Percentiles rank a stretch among this genome's conserved stretches.
These are phyloP conservation scores for Caerostris extrusa DNA, from an alignment of 1,140 invertebrate species.

Conservation along the genomic window DNA sequence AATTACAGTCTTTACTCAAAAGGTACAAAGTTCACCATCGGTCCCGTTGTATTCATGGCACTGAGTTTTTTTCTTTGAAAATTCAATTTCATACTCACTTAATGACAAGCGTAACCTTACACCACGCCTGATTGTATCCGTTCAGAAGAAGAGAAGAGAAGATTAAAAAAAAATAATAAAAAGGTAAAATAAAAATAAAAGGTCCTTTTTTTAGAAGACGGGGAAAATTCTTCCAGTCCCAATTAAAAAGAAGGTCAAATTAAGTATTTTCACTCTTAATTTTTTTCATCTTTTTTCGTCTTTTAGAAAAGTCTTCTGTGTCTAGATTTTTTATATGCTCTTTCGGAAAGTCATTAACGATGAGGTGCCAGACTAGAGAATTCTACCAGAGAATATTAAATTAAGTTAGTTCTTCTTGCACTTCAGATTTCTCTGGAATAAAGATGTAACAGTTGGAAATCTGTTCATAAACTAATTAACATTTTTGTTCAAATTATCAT, in stretches of 20 bases:
- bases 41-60: conserved; percentile 55
- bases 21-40: conserved; percentile 63
- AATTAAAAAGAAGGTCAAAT: conserved; percentile 71
- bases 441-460: conserved; percentile 4
- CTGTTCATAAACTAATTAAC: conserved; percentile 33
- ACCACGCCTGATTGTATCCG: background rate
- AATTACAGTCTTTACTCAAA: conserved; percentile 73
- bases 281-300: background rate
- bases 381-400: conserved; percentile 36
- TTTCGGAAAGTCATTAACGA: conserved; percentile 31
- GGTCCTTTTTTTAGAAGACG: background rate
- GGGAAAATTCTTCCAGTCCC: conserved; percentile 44
- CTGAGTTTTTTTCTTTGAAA: conserved; percentile 66
- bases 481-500: conserved; percentile 29
- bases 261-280: conserved; percentile 41
- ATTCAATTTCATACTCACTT: conserved; percentile 73
- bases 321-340: conserved; percentile 17
- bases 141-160: background rate
- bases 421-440: background rate
- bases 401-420: conserved; percentile 12
- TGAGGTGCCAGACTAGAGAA: background rate
- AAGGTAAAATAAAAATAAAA: conserved; percentile 51
- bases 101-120: conserved; percentile 72
- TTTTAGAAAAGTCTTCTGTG: background rate
- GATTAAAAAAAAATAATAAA: too few relatives aligned